A percentile compares a stretch with the other conserved stretches of the same genome.
Evolutionary conservation across 2,113 vertebrate genomes (phyloP).

Genomic region (Donacobius atricapilla): DNA sequence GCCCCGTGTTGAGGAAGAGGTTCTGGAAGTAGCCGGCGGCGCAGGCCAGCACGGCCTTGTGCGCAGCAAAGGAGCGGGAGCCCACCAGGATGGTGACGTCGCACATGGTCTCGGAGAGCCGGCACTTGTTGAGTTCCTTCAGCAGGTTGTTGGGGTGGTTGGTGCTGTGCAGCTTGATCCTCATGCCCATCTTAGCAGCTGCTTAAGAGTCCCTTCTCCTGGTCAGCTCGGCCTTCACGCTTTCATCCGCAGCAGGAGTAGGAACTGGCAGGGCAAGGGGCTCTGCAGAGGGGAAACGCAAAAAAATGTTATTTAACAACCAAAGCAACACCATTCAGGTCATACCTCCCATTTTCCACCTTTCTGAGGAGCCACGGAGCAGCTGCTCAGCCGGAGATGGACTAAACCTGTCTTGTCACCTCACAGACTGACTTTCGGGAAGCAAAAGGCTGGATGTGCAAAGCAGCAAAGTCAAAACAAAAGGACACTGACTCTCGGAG

Average conservation of each 20-base stretch:
- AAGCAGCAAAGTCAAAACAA: background rate
- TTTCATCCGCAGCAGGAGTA: background rate
- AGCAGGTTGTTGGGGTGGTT: constrained; percentile 90
- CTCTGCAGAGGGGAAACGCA: background rate
- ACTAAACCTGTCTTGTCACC: accelerated
- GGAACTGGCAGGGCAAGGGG: constrained; percentile 15
- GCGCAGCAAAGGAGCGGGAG: constrained; percentile 86
- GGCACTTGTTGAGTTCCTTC: constrained; percentile 90
- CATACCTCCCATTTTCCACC: accelerated
- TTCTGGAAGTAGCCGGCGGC: constrained; percentile 89
- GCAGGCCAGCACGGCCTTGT: constrained; percentile 90
- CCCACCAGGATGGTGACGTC: constrained; percentile 92
- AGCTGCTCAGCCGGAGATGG: background rate
- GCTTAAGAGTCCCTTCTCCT: background rate
- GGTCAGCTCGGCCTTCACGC: constrained; percentile 4
- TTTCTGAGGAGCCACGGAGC: background rate
- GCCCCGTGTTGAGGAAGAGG: constrained; percentile 79
- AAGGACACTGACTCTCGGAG: background rate
- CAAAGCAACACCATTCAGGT: accelerated
- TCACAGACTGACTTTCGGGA: accelerated
- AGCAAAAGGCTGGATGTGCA: accelerated
- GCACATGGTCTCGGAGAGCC: constrained; percentile 87
- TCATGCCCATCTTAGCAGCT: constrained; percentile 88
- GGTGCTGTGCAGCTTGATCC: constrained; percentile 91
- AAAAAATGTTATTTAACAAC: background rate